Conservation (phyloP, 1,140 invertebrate species). For the Eubasilissa regina region DNA sequence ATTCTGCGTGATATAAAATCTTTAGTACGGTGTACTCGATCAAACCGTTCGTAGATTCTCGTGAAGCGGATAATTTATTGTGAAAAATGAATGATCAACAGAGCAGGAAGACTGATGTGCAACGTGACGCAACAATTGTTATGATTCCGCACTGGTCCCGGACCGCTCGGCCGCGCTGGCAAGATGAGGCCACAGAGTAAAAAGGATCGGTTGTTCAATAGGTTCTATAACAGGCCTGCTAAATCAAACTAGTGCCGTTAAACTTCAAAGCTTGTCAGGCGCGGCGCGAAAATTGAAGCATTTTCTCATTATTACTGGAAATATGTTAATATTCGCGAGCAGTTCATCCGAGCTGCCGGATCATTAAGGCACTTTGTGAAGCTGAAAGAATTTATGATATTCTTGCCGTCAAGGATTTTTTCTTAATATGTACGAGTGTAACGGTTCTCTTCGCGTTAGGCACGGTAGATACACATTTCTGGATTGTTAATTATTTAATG, state of each 20-base stretch:
- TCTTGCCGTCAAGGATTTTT: conserved; percentile 1
- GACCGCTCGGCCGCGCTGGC: no score
- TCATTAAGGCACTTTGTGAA: conserved; percentile 20
- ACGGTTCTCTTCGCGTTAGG: background rate
- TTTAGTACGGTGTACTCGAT: background rate
- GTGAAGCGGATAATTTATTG: conserved; percentile 21
- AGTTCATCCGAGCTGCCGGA: background rate
- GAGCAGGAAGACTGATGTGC: conserved; percentile 23
- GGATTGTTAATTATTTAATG: no score
- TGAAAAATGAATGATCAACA: conserved; percentile 29
- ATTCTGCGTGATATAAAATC: no score
- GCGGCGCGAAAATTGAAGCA: no score
- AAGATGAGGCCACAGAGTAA: no score
- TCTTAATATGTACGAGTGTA: background rate
- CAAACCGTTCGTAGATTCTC: background rate
- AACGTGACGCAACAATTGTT: conserved; percentile 20
- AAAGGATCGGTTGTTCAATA: no score
- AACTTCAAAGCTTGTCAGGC: no score
- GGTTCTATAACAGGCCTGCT: no score
- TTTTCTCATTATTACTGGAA: background rate
- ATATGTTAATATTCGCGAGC: conserved; percentile 15
- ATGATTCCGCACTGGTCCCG: background rate
- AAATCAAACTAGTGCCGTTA: no score
- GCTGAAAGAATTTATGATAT: conserved; percentile 20
- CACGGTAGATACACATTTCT: background rate